Conservation (phyloP, 2,113 vertebrate genomes). For the Platysternon megacephalum region DNA sequence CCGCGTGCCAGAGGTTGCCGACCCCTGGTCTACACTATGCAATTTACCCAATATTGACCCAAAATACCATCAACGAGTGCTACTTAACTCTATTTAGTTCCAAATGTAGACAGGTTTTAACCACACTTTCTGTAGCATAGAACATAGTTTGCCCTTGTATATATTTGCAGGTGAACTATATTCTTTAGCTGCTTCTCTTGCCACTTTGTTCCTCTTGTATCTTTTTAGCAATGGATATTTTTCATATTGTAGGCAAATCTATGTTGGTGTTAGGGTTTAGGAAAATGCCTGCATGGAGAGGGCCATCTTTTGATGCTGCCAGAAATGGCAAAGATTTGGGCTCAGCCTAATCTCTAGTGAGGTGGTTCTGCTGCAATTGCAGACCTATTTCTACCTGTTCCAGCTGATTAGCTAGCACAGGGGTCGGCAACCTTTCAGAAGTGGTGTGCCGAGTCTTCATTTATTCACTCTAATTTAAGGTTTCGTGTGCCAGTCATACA, state of each 20-base stretch:
- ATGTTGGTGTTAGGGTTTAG: background rate
- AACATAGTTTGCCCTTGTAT: background rate
- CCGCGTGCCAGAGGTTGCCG: too few species aligned
- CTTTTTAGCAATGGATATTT: background rate
- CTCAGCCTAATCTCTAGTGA: background rate
- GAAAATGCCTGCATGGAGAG: background rate
- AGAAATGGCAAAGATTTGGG: background rate
- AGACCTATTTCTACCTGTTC: background rate
- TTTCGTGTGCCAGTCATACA: too few species aligned
- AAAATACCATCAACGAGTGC: background rate
- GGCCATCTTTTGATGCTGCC: background rate
- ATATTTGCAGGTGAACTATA: background rate
- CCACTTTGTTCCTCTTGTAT: background rate
- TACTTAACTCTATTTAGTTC: background rate
- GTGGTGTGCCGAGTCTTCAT: too few species aligned
- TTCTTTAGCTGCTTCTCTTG: background rate
- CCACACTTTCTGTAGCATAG: background rate
- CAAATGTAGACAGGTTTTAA: background rate
- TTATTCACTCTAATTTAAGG: too few species aligned
- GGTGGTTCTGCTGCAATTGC: background rate
- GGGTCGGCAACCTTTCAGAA: too few species aligned
- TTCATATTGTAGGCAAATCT: background rate
- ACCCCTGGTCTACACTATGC: background rate
- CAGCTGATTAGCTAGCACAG: slow-evolving; percentile 5
- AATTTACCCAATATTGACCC: slow-evolving; percentile 8